Evolutionary conservation across 2,888 invertebrate species (phyloP).

Genomic region (Elegia similella): DNA sequence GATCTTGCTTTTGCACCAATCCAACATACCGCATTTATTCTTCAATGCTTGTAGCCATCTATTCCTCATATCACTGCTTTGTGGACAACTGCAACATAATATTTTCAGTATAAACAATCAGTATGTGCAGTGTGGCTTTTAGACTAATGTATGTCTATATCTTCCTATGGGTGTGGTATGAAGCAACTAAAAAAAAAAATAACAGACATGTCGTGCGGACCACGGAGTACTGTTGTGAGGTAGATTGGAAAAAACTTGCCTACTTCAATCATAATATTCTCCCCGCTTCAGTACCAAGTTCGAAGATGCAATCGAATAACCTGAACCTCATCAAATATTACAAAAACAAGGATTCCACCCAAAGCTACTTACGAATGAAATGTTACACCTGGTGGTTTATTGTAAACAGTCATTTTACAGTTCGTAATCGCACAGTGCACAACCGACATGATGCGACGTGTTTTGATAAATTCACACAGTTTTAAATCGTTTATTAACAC

Average conservation of each 20-base stretch:
- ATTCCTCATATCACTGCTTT: constrained; percentile 52
- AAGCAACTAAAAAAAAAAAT: no score
- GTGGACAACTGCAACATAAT: constrained; percentile 53
- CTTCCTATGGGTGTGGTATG: no score
- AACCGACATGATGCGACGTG: constrained; percentile 37
- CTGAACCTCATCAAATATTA: no score
- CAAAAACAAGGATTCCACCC: no score
- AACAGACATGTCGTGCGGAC: no score
- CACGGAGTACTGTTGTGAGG: no score
- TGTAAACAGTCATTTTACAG: constrained; percentile 57
- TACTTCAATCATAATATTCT: no score
- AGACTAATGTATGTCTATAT: no score
- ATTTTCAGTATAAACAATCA: neutral
- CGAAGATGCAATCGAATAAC: no score
- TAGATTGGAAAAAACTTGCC: no score
- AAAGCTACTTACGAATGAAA: constrained; percentile 56
- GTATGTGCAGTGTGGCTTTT: neutral
- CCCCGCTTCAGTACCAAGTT: no score
- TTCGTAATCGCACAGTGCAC: constrained; percentile 57
- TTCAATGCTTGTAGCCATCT: constrained; percentile 61
- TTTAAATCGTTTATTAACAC: no score
- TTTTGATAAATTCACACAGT: neutral
- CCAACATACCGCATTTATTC: constrained; percentile 55
- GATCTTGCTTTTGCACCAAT: constrained; percentile 63
- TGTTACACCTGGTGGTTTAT: constrained; percentile 53